phyloP scores from a whole-genome alignment of 1,140 invertebrate genomes.

The Steinernema feltiae region DNA sequence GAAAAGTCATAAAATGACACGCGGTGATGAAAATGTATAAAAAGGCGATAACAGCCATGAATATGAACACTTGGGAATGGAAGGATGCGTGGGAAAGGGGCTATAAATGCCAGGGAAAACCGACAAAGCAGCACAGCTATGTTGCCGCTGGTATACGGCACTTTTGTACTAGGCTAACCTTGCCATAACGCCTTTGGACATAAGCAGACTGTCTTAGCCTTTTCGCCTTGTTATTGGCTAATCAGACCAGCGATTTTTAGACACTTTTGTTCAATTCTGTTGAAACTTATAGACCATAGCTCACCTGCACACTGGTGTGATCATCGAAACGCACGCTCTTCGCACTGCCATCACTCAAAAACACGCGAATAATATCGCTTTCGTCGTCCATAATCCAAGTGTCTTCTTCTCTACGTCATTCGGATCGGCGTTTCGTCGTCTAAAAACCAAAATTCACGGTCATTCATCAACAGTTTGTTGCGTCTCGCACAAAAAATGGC shows the following conservation, averaged over 20 bases:
- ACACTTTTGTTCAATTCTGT: no score
- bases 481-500: not conserved
- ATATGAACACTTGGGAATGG: not conserved
- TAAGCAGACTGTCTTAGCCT: no score
- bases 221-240: no score
- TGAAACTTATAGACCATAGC: no score
- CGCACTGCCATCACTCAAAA: constrained; percentile 28
- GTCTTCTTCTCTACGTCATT: no score
- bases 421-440: constrained; percentile 1
- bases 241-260: no score
- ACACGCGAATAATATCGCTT: constrained; percentile 28
- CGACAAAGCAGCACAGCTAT: no score
- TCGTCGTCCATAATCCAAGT: not conserved
- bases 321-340: constrained; percentile 37
- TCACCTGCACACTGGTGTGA: constrained; percentile 35
- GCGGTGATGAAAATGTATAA: not conserved
- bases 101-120: no score
- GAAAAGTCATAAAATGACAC: not conserved
- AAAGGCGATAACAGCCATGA: not conserved
- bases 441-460: not conserved
- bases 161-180: no score
- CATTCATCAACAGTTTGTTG: not conserved
- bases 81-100: no score
- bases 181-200: no score
- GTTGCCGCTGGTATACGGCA: no score